Base-by-base conservation (phyloP, 2,888 invertebrate species). In the Lacanobia oleracea region DNA sequence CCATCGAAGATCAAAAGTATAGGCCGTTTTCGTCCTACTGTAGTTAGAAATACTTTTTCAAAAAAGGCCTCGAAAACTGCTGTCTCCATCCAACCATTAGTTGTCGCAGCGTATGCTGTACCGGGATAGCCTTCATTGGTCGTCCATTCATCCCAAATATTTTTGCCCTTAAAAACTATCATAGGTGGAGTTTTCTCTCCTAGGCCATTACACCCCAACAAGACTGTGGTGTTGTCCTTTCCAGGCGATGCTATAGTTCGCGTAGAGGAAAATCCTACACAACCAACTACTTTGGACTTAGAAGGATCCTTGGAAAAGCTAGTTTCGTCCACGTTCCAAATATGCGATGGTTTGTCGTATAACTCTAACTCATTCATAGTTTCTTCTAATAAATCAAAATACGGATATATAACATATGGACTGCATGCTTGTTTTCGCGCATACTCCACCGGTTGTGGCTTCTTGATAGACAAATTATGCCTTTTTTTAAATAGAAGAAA, bases 1-100 rank as follows among this genome's bases (percentile, higher is more conserved):
- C 61, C 68, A 43, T 62, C 56, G 23, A 51, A 68, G 6, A 67
- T 51, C 16, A 67, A 37, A 33, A 67, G 23, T 21, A 67, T 51
- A 10, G 67, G 67, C n/a, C 59, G 67, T 23, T 67, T 48, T 18
- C 10, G n/a, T 48, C 62, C 50, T 21, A 69, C 53, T 10, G 56
- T 27, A 16, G 64, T 62, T 48, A 70, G 57, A 51, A 70, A 70
- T 16, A 43, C 40, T 53, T 70, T 45, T 45, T 45, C 45, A 45
- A 45, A 45, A 16, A 16, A 45, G 45, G 16, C 16, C 16, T 45
- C 16, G 16, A 45, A 45, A 16, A 45, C 45, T 16, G 16, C 16
- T 45, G 45, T 45, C 45, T 45, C 45, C 45, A 45, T 45, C 45
- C 45, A 45, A 45, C 14, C 45, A 45, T 45, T 45, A 16, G 45